Evolutionary conservation across 2,888 invertebrate species (phyloP).

Genomic region (Gymnocheta viridis): DNA sequence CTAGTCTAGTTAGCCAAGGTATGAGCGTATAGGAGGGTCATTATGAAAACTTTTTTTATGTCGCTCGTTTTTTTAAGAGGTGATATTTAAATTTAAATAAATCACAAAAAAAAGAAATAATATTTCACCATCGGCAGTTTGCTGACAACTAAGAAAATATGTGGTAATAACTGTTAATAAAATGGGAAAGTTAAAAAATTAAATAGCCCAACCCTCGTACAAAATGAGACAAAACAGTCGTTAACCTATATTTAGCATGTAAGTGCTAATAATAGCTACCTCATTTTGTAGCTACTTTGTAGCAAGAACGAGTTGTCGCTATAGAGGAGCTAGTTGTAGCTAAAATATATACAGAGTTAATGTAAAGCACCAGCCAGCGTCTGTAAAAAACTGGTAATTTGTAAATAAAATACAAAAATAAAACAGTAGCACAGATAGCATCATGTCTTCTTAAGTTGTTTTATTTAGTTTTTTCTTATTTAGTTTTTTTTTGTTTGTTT

Average conservation of each 20-base stretch:
- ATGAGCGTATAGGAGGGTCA: background rate
- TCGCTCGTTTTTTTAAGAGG: background rate
- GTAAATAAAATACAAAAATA: background rate
- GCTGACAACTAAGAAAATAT: background rate
- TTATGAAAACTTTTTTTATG: background rate
- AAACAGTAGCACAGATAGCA: background rate
- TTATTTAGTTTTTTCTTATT: background rate
- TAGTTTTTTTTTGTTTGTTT: background rate
- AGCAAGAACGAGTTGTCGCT: background rate
- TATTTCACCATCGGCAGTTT: background rate
- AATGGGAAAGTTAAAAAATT: background rate
- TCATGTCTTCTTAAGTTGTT: constrained; percentile 9
- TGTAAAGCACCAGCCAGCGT: background rate
- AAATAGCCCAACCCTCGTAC: background rate
- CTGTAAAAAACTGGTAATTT: background rate
- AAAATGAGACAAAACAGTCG: constrained; percentile 5
- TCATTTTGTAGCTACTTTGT: constrained; percentile 39
- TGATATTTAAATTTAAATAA: background rate
- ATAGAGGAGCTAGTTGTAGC: background rate
- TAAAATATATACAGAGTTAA: background rate
- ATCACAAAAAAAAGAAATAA: no score
- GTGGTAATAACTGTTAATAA: background rate
- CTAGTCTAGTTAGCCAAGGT: no score
- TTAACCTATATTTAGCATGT: constrained; percentile 63
- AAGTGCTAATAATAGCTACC: constrained; percentile 68